These are phyloP conservation scores for Rallus limicola DNA, from an alignment of 2,113 vertebrate genomes.

Conservation along the genomic window DNA sequence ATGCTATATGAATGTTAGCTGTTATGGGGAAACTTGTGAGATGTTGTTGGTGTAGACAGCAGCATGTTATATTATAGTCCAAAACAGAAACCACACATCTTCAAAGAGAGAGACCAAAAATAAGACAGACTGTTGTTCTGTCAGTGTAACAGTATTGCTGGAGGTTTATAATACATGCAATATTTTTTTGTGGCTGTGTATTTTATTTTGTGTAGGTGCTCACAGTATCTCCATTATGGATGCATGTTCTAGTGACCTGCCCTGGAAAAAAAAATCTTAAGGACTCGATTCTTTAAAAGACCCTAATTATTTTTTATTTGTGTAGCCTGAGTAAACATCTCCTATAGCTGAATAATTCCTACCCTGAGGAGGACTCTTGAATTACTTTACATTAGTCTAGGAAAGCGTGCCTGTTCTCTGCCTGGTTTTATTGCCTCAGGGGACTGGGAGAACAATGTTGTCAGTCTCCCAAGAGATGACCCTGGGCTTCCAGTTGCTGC, in stretches of 20 bases:
- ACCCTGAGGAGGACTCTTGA: slow-evolving; percentile 66
- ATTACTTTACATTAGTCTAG: slow-evolving; percentile 61
- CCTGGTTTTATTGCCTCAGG: slow-evolving; percentile 33
- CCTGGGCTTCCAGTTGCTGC: background rate
- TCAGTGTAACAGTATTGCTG: background rate
- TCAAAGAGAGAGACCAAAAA: background rate
- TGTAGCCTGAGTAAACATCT: slow-evolving; percentile 53
- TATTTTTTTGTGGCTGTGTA: background rate
- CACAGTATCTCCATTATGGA: background rate
- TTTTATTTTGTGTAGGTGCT: background rate
- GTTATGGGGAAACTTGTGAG: background rate
- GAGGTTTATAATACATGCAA: background rate
- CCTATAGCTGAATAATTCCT: slow-evolving; percentile 39
- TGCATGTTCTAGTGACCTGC: slow-evolving; percentile 33
- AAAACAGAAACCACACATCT: background rate
- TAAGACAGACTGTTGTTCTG: background rate
- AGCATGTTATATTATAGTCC: background rate
- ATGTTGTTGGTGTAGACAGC: background rate
- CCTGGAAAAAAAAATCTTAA: background rate
- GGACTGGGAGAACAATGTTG: slow-evolving; percentile 23
- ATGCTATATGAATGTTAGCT: background rate
- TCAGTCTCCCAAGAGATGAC: background rate
- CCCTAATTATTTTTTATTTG: slow-evolving; percentile 37
- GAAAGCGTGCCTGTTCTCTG: slow-evolving; percentile 52
- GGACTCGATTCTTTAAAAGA: slow-evolving; percentile 46